A percentile compares a stretch with the other conserved stretches of the same genome.
phyloP scores from a whole-genome alignment of 2,888 invertebrate genomes.

The Cantharis nigra region DNA sequence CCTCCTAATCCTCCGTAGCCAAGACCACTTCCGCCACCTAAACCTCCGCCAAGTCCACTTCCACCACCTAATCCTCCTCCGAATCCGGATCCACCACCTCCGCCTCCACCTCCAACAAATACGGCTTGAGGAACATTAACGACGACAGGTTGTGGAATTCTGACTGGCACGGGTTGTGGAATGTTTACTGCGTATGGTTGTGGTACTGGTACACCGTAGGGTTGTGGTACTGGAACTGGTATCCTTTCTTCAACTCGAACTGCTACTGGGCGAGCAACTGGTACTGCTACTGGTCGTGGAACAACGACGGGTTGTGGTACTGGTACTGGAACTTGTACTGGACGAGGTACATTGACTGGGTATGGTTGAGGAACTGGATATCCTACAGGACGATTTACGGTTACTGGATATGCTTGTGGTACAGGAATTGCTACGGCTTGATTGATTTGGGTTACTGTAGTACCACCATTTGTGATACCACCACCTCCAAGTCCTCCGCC shows the following conservation, averaged over 20 bases:
- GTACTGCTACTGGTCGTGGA: slow-evolving; percentile 50
- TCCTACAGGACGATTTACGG: slow-evolving; percentile 57
- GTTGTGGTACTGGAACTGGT: slow-evolving; percentile 54
- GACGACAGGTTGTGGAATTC: slow-evolving; percentile 58
- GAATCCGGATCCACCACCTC: slow-evolving; percentile 33
- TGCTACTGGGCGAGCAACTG: slow-evolving; percentile 50
- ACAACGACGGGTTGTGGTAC: slow-evolving; percentile 51
- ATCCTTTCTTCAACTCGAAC: slow-evolving; percentile 59
- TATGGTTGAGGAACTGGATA: slow-evolving; percentile 61
- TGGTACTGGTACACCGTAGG: slow-evolving; percentile 57
- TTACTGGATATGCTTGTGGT: slow-evolving; percentile 52
- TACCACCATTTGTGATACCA: slow-evolving; percentile 41
- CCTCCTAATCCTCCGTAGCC: slow-evolving; percentile 28
- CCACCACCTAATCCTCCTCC: slow-evolving; percentile 27
- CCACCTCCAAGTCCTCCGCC: slow-evolving; percentile 24
- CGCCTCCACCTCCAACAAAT: slow-evolving; percentile 40
- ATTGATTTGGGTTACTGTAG: slow-evolving; percentile 48
- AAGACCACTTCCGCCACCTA: slow-evolving; percentile 19
- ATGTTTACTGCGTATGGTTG: slow-evolving; percentile 62
- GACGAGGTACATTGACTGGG: slow-evolving; percentile 58
- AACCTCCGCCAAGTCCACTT: slow-evolving; percentile 29
- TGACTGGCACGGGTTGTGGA: slow-evolving; percentile 57
- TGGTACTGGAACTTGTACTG: slow-evolving; percentile 56
- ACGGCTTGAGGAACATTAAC: slow-evolving; percentile 62
- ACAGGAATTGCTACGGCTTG: slow-evolving; percentile 51